phyloP scores from a whole-genome alignment of 2,888 invertebrate species.

The Argyra leucocephala region DNA sequence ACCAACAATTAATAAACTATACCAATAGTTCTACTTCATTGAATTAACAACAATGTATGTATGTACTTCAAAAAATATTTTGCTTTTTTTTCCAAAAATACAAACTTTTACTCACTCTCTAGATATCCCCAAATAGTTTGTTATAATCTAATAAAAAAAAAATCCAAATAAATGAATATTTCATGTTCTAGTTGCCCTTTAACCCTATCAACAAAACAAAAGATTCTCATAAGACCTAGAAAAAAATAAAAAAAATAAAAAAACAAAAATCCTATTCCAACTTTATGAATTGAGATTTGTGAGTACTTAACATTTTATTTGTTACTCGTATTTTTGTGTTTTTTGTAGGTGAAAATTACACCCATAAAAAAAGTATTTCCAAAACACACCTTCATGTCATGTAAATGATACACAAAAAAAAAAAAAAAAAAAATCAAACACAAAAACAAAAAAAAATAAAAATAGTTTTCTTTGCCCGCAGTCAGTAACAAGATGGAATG shows the following conservation, averaged over 20 bases:
- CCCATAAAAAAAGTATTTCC: neutral
- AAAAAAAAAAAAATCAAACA: neutral
- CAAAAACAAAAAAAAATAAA: neutral
- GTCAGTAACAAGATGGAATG: neutral
- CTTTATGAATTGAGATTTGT: too few species aligned
- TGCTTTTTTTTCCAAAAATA: too few species aligned
- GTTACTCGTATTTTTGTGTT: too few species aligned
- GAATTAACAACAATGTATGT: too few species aligned
- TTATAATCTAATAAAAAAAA: neutral
- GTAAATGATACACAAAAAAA: neutral
- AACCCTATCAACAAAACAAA: neutral
- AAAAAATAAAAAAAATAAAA: neutral
- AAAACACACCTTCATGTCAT: neutral
- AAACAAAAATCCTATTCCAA: neutral
- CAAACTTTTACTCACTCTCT: neutral
- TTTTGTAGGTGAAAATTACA: conserved; percentile 2
- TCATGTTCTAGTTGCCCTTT: neutral
- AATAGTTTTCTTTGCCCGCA: neutral
- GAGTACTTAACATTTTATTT: too few species aligned
- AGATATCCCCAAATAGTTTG: neutral
- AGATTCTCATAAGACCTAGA: too few species aligned
- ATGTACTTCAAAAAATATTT: too few species aligned
- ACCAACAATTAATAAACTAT: too few species aligned
- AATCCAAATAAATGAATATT: neutral
- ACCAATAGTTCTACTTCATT: too few species aligned